Conservation (phyloP, 2,113 vertebrate species). For the Corvus cornix region DNA sequence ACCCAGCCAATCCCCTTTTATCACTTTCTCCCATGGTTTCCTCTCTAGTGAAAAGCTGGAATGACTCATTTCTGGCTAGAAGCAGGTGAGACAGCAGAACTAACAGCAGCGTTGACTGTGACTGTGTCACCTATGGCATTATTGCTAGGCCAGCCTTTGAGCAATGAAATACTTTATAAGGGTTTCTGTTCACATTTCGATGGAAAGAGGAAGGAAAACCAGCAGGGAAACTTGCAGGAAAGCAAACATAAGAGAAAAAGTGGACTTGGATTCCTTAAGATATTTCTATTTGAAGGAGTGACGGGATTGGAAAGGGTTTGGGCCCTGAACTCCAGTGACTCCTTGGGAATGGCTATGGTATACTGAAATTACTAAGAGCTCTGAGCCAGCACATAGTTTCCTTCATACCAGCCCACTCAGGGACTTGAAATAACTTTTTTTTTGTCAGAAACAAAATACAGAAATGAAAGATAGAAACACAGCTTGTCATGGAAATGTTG, state of each 20-base stretch:
- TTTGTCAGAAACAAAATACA: neutral
- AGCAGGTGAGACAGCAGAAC: constrained; percentile 5
- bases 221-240: neutral
- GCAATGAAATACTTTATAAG: neutral
- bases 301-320: neutral
- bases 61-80: neutral
- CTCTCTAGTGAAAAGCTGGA: neutral
- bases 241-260: neutral
- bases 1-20: neutral
- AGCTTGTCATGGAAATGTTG: neutral
- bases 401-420: constrained; percentile 55
- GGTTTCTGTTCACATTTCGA: neutral
- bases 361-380: constrained; percentile 18
- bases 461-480: neutral
- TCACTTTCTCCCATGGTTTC: neutral
- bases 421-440: constrained; percentile 47
- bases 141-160: neutral
- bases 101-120: neutral
- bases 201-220: neutral
- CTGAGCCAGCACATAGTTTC: constrained; percentile 52
- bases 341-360: constrained; percentile 25
- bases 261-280: neutral
- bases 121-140: neutral
- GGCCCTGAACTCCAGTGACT: constrained; percentile 6
- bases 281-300: neutral